Evolutionary conservation across 2,797 vertebrate genomes (phyloP).

Genomic region (Xenentodon cancila): DNA sequence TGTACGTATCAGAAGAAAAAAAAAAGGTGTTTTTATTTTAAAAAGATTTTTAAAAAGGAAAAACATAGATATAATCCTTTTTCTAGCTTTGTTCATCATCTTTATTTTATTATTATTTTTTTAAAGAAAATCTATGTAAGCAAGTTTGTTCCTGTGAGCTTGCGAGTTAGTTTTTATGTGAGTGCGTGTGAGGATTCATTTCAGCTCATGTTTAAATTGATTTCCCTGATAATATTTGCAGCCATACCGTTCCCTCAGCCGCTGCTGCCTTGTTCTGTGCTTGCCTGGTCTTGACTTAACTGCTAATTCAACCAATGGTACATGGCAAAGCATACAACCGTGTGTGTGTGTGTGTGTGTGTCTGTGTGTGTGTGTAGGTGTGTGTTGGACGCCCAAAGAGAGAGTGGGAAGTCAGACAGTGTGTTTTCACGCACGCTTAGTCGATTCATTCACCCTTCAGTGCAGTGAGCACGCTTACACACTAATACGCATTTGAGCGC

Average conservation of each 20-base stretch:
- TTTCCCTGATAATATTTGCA: constrained; percentile 29
- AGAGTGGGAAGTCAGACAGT: constrained; percentile 51
- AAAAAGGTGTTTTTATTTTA: constrained; percentile 41
- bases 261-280: constrained; percentile 40
- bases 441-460: constrained; percentile 65
- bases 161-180: constrained; percentile 1
- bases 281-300: constrained; percentile 51
- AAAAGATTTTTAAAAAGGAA: constrained; percentile 16
- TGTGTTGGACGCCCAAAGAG: constrained; percentile 10
- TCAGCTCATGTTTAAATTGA: constrained; percentile 34
- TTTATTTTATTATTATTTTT: background rate
- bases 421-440: constrained; percentile 61
- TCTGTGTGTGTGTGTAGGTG: constrained; percentile 9
- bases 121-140: constrained; percentile 8
- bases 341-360: constrained; percentile 22
- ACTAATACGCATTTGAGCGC: constrained; percentile 53
- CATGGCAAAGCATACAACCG: constrained; percentile 32
- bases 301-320: constrained; percentile 37
- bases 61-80: constrained; percentile 30
- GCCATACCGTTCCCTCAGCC: constrained; percentile 14
- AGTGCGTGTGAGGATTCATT: constrained; percentile 4
- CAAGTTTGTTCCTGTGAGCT: constrained; percentile 38
- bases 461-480: constrained; percentile 30
- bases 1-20: constrained; percentile 52
- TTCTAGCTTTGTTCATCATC: constrained; percentile 22